Evolutionary conservation across 2,113 vertebrate species (phyloP).

Genomic region (Callospermophilus lateralis): DNA sequence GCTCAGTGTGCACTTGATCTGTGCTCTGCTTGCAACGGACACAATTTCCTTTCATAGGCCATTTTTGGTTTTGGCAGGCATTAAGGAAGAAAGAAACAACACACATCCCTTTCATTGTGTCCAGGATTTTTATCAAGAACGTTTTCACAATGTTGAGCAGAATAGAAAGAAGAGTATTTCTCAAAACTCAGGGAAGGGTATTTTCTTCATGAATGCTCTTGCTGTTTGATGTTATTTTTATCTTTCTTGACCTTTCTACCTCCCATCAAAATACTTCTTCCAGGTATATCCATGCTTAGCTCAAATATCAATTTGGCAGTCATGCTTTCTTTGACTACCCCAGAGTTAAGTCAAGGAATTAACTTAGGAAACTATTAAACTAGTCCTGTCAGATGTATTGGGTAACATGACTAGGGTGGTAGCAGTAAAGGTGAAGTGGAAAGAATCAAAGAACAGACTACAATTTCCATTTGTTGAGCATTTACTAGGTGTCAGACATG

Average conservation of each 20-base stretch:
- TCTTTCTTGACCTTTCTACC: neutral
- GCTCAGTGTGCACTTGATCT: neutral
- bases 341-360: neutral
- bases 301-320: neutral
- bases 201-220: constrained; percentile 18
- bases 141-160: constrained; percentile 2
- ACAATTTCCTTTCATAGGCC: neutral
- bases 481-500: neutral
- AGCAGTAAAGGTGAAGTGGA: neutral
- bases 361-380: neutral
- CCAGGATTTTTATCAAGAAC: constrained; percentile 4
- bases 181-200: neutral
- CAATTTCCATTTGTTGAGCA: neutral
- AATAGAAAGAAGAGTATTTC: constrained; percentile 30
- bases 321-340: neutral
- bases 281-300: neutral
- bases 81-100: constrained; percentile 29
- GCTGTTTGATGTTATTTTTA: neutral
- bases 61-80: neutral
- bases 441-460: neutral
- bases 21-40: neutral
- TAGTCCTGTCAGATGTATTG: neutral
- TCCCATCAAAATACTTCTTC: neutral
- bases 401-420: neutral
- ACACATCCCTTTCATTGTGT: neutral